Evolutionary conservation across 1,140 invertebrate genomes (phyloP).

Genomic region (Aphaenogaster floridana): DNA sequence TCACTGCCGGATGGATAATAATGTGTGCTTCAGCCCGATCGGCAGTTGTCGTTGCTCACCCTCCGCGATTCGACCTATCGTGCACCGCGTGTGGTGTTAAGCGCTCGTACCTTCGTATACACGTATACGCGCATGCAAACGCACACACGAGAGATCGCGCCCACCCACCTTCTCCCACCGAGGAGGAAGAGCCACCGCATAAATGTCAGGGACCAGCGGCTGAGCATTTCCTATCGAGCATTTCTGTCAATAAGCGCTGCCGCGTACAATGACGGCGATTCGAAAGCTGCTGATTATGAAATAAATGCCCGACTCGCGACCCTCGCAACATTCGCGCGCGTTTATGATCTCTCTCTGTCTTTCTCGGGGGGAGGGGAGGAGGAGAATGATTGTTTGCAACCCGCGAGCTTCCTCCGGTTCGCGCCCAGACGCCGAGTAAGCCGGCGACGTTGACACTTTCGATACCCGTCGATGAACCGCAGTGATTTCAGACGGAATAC

Average conservation of each 20-base stretch:
- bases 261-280: conserved; percentile 80
- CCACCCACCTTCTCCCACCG: conserved; percentile 25
- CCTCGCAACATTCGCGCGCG: conserved; percentile 47
- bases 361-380: not conserved
- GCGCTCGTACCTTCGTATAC: conserved; percentile 51
- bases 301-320: conserved; percentile 78
- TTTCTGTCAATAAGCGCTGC: conserved; percentile 84
- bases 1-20: conserved; percentile 78
- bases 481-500: conserved; percentile 60
- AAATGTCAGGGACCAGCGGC: conserved; percentile 84
- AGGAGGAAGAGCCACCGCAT: conserved; percentile 77
- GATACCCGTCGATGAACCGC: conserved; percentile 66
- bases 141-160: not conserved
- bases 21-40: conserved; percentile 81
- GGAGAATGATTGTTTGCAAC: not conserved
- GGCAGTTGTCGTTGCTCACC: conserved; percentile 75
- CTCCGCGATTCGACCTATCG: conserved; percentile 60
- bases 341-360: conserved; percentile 39
- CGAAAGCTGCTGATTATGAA: conserved; percentile 85
- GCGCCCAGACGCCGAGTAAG: conserved; percentile 58
- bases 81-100: conserved; percentile 47
- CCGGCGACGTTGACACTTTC: conserved; percentile 70
- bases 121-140: conserved; percentile 45
- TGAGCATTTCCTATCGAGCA: conserved; percentile 83
- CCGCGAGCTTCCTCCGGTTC: conserved; percentile 57